A percentile compares a stretch with the other conserved stretches of the same genome.
phyloP scores from a whole-genome alignment of 1,140 invertebrate species.

The Drosophila ercepeae region DNA sequence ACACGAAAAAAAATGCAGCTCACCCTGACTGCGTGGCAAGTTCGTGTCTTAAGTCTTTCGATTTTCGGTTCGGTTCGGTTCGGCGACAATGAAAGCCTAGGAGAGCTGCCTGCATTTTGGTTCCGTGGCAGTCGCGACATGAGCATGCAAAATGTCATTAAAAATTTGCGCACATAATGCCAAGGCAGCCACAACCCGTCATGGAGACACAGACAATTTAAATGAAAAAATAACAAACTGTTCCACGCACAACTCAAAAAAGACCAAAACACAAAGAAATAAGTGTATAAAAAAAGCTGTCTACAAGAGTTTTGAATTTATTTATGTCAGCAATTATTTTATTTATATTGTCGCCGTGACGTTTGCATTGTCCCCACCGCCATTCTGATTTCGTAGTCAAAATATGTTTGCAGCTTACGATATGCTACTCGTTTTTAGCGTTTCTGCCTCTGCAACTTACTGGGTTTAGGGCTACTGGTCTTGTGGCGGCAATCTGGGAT shows the following conservation, averaged over 20 bases:
- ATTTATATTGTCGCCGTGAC: constrained; percentile 73
- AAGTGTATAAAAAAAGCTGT: constrained; percentile 7
- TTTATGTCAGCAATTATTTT: constrained; percentile 83
- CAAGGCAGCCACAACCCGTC: constrained; percentile 16
- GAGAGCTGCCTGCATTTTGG: constrained; percentile 60
- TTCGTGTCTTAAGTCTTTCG: constrained; percentile 79
- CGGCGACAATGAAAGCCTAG: constrained; percentile 74
- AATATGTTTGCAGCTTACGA: constrained; percentile 78
- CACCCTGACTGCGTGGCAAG: constrained; percentile 52
- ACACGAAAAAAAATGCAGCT: constrained; percentile 54
- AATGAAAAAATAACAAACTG: constrained; percentile 33
- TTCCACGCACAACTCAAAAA: constrained; percentile 62
- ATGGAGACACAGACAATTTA: constrained; percentile 20
- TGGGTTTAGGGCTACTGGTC: constrained; percentile 57
- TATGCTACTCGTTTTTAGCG: constrained; percentile 49
- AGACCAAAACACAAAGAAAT: constrained; percentile 13
- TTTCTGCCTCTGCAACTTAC: constrained; percentile 6
- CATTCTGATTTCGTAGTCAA: constrained; percentile 78
- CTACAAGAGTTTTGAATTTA: constrained; percentile 71
- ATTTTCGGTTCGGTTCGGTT: constrained; percentile 18
- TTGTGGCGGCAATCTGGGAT: constrained; percentile 25
- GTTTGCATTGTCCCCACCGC: constrained; percentile 42
- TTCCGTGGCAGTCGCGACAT: constrained; percentile 17
- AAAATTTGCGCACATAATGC: constrained; percentile 66
- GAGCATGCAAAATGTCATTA: constrained; percentile 68